phyloP scores from a whole-genome alignment of 2,113 vertebrate species.

The Gnathonemus longibarbis region DNA sequence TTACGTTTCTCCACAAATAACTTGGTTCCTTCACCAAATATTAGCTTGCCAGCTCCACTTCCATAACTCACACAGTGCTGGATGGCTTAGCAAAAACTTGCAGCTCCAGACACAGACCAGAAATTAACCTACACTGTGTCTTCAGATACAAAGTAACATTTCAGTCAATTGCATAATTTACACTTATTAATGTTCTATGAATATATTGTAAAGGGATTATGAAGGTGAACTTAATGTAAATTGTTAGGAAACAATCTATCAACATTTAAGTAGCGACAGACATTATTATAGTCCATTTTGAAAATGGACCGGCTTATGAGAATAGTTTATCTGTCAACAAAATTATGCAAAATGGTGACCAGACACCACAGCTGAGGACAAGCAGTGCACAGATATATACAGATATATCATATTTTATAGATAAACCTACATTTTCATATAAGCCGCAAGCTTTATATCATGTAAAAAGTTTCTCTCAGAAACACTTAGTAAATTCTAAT shows the following conservation, averaged over 20 bases:
- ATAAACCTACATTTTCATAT: too few species aligned
- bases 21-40: constrained; percentile 22
- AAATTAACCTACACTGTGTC: background rate
- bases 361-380: too few species aligned
- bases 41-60: constrained; percentile 1
- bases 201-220: too few species aligned
- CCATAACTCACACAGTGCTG: constrained; percentile 2
- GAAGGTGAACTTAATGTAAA: too few species aligned
- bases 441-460: too few species aligned
- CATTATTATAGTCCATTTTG: background rate
- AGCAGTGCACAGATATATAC: too few species aligned
- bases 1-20: constrained; percentile 18
- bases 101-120: background rate
- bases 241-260: background rate
- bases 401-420: too few species aligned
- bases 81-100: background rate
- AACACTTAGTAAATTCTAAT: too few species aligned
- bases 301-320: background rate
- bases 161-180: too few species aligned
- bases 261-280: background rate
- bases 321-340: background rate
- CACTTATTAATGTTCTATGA: background rate
- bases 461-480: too few species aligned
- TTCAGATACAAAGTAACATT: background rate
- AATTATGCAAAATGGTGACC: background rate